A percentile compares a stretch with the other conserved stretches of the same genome.
Conservation (phyloP, 2,797 vertebrate genomes). For the Coreius guichenoti region DNA sequence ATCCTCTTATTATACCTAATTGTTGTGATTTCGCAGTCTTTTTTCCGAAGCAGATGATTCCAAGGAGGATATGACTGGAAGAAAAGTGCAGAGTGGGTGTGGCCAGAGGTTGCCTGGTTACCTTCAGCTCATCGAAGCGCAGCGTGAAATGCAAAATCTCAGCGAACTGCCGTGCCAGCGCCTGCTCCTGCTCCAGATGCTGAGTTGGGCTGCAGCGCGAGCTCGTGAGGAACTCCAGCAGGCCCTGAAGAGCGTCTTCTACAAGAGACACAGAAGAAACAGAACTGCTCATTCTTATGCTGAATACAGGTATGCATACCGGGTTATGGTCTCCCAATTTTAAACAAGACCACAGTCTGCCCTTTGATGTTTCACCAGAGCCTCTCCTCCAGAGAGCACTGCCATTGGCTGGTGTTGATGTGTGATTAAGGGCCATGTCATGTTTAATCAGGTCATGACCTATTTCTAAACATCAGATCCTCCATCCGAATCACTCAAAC, state of each 20-base stretch:
- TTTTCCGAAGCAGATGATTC: not conserved
- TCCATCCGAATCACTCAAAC: constrained; percentile 14
- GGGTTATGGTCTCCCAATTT: not conserved
- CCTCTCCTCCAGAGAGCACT: constrained; percentile 40
- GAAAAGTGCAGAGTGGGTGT: not conserved
- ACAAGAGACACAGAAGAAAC: constrained; percentile 28
- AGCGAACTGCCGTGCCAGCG: constrained; percentile 97
- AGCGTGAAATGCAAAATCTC: constrained; percentile 98
- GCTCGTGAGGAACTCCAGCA: constrained; percentile 88
- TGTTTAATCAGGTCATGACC: constrained; percentile 57
- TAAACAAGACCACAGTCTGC: not conserved
- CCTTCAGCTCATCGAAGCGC: constrained; percentile 97
- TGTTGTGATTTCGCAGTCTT: not conserved
- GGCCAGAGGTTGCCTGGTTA: constrained; percentile 63
- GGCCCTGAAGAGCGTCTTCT: constrained; percentile 89
- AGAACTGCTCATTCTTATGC: not conserved
- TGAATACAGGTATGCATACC: not conserved
- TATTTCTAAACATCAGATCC: constrained; percentile 40
- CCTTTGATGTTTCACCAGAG: constrained; percentile 31
- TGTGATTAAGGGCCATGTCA: constrained; percentile 56
- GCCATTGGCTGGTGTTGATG: constrained; percentile 53
- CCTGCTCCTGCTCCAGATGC: constrained; percentile 98
- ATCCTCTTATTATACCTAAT: not conserved
- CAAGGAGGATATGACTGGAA: not conserved
- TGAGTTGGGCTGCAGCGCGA: constrained; percentile 89